Conservation (phyloP, 2,113 vertebrate genomes). For the Micronisus gabar region DNA sequence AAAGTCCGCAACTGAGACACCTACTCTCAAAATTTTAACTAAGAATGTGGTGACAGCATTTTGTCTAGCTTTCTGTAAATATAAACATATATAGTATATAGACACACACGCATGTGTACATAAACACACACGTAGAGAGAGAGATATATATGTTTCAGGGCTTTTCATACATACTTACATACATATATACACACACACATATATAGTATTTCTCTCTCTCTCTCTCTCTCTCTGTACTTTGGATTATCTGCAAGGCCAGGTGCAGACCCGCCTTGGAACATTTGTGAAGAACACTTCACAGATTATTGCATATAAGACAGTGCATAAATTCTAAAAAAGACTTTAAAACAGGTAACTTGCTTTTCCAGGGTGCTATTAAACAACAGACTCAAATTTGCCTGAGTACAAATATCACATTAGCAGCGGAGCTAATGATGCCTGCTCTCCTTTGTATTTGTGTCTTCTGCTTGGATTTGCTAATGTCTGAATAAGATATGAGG, state of each 20-base stretch:
- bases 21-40: not conserved
- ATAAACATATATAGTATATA: not conserved
- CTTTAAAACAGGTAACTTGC: conserved; percentile 13
- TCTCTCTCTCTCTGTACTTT: not conserved
- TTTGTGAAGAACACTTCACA: not conserved
- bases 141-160: not conserved
- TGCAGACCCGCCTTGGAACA: not conserved
- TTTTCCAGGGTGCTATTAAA: not conserved
- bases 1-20: not conserved
- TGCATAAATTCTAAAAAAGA: not conserved
- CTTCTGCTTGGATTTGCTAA: not conserved
- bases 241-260: not conserved
- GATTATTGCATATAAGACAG: not conserved
- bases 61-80: not conserved
- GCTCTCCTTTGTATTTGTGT: not conserved
- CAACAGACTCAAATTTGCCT: not conserved
- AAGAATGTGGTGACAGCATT: not conserved
- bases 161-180: not conserved
- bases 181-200: rapidly evolving
- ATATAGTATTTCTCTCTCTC: not conserved
- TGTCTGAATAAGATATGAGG: not conserved
- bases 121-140: not conserved
- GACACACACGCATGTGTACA: not conserved
- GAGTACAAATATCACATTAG: not conserved
- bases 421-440: not conserved